Evolutionary conservation across 2,113 vertebrate species (phyloP), one percentile per base, ranked within the genome.

Genomic region (Parotia lawesii): DNA sequence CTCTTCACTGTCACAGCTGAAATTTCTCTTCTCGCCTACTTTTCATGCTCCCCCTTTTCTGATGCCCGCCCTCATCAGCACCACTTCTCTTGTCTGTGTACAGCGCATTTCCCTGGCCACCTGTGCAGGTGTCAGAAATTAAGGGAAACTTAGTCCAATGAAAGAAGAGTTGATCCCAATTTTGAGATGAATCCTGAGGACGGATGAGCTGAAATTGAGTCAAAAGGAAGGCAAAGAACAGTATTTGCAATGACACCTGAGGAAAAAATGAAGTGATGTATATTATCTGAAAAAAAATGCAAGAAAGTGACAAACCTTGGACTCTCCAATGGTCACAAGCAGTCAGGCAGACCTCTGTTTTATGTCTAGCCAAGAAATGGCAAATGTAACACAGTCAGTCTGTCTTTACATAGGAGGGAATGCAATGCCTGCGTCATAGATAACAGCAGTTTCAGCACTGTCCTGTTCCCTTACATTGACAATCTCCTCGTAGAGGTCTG

Each of bases 41-140:
- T 85, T 79, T 8, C 10, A 27, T 1, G 0, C 25, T 77, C 14
- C 25, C 21, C 12, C 4, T 70, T 62, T 51, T 56, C 60, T 45
- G 47, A 27, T 29, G 15, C 19, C 7, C 29, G 54, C 11, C 8
- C 35, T 29, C 58, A 70, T 25, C 28, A 38, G 22, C 16, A 57
- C 25, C 22, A 29, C 27, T 72, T 57, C n/a, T 57, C 37, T 2
- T 28, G 16, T 40, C 65, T 81, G 28, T 56, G 21, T 45, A 21
- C 15, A 37, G 24, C 4, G 1, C 7, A 0, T 58, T 89, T 42
- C 61, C 17, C 61, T 48, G 15, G 20, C 40, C 48, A n/a, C 28
- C 66, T 2, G 1, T 33, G 28, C 38, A 47, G 58, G 18, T 35
- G 25, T 15, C 0, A 0, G 37, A 81, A 87, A 53, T 5, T 1